Conservation (phyloP, 2,797 vertebrate genomes). For the Hapalemur alaotrensis region DNA sequence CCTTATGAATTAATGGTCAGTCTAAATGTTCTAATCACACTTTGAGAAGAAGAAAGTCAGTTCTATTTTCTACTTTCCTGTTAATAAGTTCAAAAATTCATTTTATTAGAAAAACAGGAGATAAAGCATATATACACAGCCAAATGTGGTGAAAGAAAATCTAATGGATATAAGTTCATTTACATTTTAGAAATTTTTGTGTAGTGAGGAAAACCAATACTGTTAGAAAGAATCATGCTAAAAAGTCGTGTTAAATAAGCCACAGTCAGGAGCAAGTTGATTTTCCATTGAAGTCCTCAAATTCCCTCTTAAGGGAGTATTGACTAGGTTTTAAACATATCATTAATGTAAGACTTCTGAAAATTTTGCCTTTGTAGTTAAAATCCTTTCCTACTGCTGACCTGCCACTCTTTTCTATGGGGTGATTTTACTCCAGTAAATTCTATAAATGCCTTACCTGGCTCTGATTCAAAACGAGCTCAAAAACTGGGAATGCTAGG, state of each 20-base stretch:
- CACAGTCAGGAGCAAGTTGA: background rate
- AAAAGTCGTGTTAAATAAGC: conserved; percentile 11
- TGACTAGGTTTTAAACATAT: background rate
- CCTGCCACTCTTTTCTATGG: conserved; percentile 2
- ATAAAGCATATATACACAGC: background rate
- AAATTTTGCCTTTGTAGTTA: conserved; percentile 40
- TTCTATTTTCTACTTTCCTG: conserved; percentile 22
- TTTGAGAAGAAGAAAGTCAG: background rate
- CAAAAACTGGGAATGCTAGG: background rate
- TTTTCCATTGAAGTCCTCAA: conserved; percentile 1
- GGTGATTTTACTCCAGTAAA: conserved; percentile 3
- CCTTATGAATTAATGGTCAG: background rate
- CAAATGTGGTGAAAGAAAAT: background rate
- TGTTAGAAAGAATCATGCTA: conserved; percentile 11
- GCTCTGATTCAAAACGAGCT: conserved; percentile 41
- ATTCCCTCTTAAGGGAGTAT: background rate
- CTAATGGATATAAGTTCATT: conserved; percentile 1
- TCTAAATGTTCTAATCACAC: background rate
- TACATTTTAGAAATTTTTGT: conserved; percentile 22
- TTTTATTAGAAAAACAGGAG: background rate
- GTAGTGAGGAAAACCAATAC: conserved; percentile 10
- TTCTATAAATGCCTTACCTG: conserved; percentile 24
- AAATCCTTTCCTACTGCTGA: background rate
- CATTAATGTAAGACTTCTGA: background rate
- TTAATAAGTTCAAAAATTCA: background rate